A percentile compares a stretch with the other conserved stretches of the same genome.
Conservation (phyloP, 2,113 vertebrate genomes). For the Rhipidura dahli region DNA sequence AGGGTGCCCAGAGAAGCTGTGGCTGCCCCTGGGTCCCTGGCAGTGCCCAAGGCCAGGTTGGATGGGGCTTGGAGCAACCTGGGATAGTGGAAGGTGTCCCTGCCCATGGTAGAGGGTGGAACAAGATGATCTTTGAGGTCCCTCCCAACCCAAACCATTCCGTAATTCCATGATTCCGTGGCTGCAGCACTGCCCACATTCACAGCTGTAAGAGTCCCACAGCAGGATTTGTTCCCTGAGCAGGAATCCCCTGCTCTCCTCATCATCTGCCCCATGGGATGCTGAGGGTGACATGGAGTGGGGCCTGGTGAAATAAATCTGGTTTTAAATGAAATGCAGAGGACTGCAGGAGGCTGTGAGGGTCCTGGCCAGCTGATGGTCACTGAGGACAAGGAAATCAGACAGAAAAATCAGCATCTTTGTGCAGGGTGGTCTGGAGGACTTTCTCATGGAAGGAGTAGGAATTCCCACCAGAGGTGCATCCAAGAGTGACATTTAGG, state of each 20-base stretch:
- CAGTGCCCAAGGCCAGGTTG: background rate
- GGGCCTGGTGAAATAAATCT: background rate
- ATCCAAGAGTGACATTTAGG: background rate
- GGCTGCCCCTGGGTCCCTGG: background rate
- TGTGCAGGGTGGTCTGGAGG: fast-evolving
- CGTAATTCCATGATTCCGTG: background rate
- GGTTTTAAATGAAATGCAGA: background rate
- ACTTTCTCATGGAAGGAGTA: background rate
- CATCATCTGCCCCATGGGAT: background rate
- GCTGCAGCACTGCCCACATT: background rate
- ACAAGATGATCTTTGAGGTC: background rate
- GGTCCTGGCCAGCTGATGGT: background rate
- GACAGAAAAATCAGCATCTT: background rate
- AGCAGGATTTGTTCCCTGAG: background rate
- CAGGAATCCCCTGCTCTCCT: background rate
- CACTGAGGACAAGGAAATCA: background rate
- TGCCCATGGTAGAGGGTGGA: background rate
- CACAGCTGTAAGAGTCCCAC: background rate
- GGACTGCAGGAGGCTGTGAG: background rate
- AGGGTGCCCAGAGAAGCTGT: background rate
- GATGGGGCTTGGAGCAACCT: background rate
- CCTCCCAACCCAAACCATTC: background rate
- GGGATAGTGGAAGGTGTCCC: background rate
- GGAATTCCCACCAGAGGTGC: background rate
- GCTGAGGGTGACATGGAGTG: background rate